Evolutionary conservation across 2,797 vertebrate species (phyloP).

Genomic region (Hydrolagus colliei): DNA sequence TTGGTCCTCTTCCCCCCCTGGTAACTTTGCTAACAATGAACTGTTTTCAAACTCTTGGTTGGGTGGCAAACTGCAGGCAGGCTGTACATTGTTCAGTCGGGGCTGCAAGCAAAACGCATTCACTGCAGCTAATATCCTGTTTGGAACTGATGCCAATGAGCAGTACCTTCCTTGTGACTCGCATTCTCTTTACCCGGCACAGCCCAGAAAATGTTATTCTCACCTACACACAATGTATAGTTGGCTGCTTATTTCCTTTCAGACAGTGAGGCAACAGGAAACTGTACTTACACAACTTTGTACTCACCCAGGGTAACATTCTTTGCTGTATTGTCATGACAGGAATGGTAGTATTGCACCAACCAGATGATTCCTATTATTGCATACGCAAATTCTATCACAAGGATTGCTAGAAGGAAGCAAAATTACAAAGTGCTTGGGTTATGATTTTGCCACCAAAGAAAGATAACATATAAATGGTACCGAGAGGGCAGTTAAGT

Average conservation of each 20-base stretch:
- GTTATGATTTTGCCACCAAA: neutral
- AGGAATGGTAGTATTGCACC: conserved; percentile 90
- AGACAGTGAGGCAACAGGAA: neutral
- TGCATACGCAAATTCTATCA: conserved; percentile 93
- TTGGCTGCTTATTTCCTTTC: too few species aligned
- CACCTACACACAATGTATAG: too few species aligned
- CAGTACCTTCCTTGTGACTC: neutral
- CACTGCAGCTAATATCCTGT: neutral
- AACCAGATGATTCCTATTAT: conserved; percentile 96
- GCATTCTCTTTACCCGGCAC: neutral
- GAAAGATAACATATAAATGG: neutral
- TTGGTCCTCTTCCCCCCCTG: neutral
- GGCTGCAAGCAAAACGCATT: neutral
- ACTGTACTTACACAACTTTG: neutral
- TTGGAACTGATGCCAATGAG: neutral
- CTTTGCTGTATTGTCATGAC: conserved; percentile 92
- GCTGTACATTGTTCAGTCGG: neutral
- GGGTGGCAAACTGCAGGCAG: neutral
- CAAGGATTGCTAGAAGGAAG: conserved; percentile 72
- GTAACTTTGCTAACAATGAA: neutral
- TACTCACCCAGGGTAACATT: conserved; percentile 85
- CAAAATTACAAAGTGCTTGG: conserved; percentile 33
- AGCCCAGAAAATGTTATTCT: too few species aligned
- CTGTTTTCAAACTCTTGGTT: neutral
- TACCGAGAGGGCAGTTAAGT: neutral